phyloP scores from a whole-genome alignment of 2,113 vertebrate species.

The cattle (Bos taurus) region ARS-UCD2.0 NC_037331.1:48355001-48355500 shows the following conservation, averaged over 20 bases:
- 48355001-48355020: neutral
- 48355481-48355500: conserved; percentile 21
- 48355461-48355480: neutral
- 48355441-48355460: neutral
- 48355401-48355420: neutral
- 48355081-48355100: neutral
- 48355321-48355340: neutral
- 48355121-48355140: neutral
- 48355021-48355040: neutral
- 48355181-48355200: neutral
- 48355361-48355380: neutral
- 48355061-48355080: neutral
- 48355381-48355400: neutral
- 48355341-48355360: neutral
- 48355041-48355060: neutral
- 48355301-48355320: neutral
- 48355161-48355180: neutral
- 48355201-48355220: neutral
- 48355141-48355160: conserved; percentile 9
- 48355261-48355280: neutral
- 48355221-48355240: neutral
- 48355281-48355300: neutral
- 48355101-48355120: neutral
- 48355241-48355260: neutral
- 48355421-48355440: neutral